Evolutionary conservation across 2,113 vertebrate genomes (phyloP), one percentile per base, ranked within the genome.

Genomic region (Ancistrus triradiatus): DNA sequence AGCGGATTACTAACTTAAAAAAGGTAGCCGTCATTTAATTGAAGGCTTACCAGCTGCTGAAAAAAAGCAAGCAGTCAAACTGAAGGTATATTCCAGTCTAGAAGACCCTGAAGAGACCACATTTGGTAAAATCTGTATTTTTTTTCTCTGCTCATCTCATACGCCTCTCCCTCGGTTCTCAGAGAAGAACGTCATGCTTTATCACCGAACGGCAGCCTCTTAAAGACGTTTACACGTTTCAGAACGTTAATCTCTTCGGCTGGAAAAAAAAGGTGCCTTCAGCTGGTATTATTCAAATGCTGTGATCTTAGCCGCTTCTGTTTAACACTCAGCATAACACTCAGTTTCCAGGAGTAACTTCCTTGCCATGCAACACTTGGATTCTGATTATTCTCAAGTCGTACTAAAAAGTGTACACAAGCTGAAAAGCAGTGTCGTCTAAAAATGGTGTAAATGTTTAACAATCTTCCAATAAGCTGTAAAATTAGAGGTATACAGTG

Each of bases 1-100:
- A 89, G 87, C 86, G 86, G 87, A 89, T 89, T 89, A 89, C 70
- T 59, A 79, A 87, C 84, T 85, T 87, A 79, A 86, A 87, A 89
- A 89, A 86, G 85, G 85, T 88, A 84, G 84, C 86, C 78, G 80
- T 86, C 86, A 82, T 84, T 87, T 88, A 88, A 89, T 88, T 88
- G 85, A 86, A 88, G 87, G 86, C 85, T 89, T 88, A 89, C 80
- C 80, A 86, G 81, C 78, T n/a, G n/a, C n/a, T n/a, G n/a, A n/a
- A n/a, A n/a, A n/a, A n/a, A n/a, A n/a, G n/a, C n/a, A n/a, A n/a
- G n/a, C n/a, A n/a, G n/a, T n/a, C n/a, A 88, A 84, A 86, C 77
- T 84, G 84, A 86, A 86, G 84, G 84, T 87, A n/a, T n/a, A n/a
- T n/a, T n/a, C 84, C 84, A 61, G 80, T 85, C 84, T 79, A 78